These are phyloP conservation scores for Aphodius granarius DNA, from an alignment of 2,888 invertebrate species.

Conservation along the genomic window DNA sequence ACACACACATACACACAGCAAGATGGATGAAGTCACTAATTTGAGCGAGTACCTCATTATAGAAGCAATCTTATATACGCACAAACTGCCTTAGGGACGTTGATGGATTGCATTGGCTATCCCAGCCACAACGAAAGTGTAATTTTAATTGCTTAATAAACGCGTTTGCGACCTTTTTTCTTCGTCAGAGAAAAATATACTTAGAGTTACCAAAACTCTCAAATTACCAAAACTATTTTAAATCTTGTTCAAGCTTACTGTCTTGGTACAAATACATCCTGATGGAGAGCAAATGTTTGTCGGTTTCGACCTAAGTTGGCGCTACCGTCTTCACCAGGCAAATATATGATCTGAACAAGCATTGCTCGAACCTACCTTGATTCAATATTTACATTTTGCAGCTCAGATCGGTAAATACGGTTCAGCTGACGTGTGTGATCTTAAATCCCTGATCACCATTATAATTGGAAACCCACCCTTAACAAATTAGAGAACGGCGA, in stretches of 20 bases:
- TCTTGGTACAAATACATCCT: not conserved
- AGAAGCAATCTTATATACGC: not conserved
- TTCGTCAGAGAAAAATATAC: too few relatives aligned
- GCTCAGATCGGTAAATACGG: not conserved
- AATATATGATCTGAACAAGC: not conserved
- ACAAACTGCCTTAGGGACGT: not conserved
- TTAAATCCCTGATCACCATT: too few relatives aligned
- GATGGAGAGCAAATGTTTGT: not conserved
- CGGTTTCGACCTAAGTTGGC: not conserved
- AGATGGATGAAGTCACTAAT: slow-evolving; percentile 10
- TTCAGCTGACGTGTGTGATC: too few relatives aligned
- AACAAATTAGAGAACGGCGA: too few relatives aligned
- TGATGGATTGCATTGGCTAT: slow-evolving; percentile 1
- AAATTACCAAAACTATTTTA: too few relatives aligned
- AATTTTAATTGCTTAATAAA: slow-evolving; percentile 13
- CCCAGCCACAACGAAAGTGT: not conserved
- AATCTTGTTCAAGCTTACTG: too few relatives aligned
- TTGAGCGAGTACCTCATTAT: slow-evolving; percentile 2
- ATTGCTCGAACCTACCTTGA: not conserved
- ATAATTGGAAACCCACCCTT: too few relatives aligned
- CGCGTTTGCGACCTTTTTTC: too few relatives aligned
- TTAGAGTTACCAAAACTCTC: too few relatives aligned
- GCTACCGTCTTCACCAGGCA: not conserved
- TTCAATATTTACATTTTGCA: not conserved
- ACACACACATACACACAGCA: not conserved